Percentiles rank a stretch among this genome's conserved stretches.
Evolutionary conservation across 1,140 invertebrate species (phyloP).

Genomic region (Lordiphosa collinella): DNA sequence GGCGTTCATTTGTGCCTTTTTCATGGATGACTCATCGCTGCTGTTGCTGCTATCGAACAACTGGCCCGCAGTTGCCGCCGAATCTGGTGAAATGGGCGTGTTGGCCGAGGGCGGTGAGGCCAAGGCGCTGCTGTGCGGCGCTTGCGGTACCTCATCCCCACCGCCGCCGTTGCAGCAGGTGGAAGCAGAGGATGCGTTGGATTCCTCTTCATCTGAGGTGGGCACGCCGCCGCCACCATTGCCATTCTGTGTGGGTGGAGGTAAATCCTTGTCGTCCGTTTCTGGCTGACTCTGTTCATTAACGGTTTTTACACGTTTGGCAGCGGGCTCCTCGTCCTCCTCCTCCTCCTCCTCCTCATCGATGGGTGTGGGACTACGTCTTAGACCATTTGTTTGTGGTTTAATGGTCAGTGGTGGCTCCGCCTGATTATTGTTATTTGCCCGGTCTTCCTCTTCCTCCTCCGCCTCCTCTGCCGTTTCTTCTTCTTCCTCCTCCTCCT

Average conservation of each 20-base stretch:
- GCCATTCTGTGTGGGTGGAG: conserved; percentile 14
- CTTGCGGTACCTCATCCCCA: conserved; percentile 26
- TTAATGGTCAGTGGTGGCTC: conserved; percentile 26
- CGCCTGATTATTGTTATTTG: conserved; percentile 55
- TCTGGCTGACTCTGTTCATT: conserved; percentile 10
- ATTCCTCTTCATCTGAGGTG: conserved; percentile 21
- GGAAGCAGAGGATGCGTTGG: not conserved
- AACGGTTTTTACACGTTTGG: no score
- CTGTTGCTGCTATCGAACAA: conserved; percentile 76
- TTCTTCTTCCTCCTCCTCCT: conserved; percentile 7
- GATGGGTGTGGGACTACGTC: conserved; percentile 46
- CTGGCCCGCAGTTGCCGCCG: conserved; percentile 71
- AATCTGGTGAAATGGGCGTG: conserved; percentile 67
- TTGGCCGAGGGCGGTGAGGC: conserved; percentile 67
- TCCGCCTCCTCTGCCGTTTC: conserved; percentile 3
- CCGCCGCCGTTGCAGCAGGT: no score
- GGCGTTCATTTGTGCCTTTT: conserved; percentile 71
- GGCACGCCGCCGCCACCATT: no score
- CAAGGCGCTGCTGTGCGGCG: conserved; percentile 61
- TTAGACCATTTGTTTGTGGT: conserved; percentile 36
- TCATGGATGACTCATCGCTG: conserved; percentile 70
- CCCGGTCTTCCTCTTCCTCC: conserved; percentile 45
- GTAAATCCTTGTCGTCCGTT: conserved; percentile 9
- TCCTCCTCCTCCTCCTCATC: conserved; percentile 32
- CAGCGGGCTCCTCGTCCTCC: conserved; percentile 3